Percentiles rank a stretch among this genome's conserved stretches.
Evolutionary conservation across 2,888 invertebrate genomes (phyloP).

Genomic region (Cephus pygmeus): DNA sequence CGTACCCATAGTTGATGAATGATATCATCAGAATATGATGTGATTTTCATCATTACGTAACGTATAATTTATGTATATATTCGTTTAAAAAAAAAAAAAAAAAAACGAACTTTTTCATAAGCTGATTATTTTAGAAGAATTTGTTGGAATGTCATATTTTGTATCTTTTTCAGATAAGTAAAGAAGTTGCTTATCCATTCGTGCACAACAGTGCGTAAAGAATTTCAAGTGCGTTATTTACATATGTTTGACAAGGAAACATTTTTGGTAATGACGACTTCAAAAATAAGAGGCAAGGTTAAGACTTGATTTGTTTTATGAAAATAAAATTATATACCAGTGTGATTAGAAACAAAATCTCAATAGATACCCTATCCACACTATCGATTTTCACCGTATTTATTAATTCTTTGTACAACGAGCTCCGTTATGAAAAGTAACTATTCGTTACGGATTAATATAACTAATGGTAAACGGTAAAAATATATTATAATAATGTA

Average conservation of each 20-base stretch:
- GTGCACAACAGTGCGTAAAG: neutral
- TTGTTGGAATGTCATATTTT: neutral
- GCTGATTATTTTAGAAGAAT: neutral
- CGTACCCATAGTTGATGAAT: neutral
- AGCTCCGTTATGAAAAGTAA: conserved; percentile 45
- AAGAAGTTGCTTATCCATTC: neutral
- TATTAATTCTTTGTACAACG: conserved; percentile 55
- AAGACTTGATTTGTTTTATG: neutral
- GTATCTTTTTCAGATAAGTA: neutral
- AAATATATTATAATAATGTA: conserved; percentile 47
- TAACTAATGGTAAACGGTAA: conserved; percentile 52
- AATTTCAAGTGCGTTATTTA: neutral
- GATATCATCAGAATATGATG: neutral
- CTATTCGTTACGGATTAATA: conserved; percentile 46
- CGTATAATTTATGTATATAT: too few species aligned
- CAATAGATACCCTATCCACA: conserved; percentile 46
- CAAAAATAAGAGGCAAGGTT: neutral
- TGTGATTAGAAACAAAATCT: neutral
- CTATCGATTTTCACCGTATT: conserved; percentile 47
- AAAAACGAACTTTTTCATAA: neutral
- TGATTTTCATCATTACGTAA: neutral
- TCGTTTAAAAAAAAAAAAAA: too few species aligned
- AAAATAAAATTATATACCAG: conserved; percentile 7
- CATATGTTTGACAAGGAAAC: neutral
- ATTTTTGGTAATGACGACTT: neutral